phyloP scores from a whole-genome alignment of 2,797 vertebrate genomes.

The Carapus acus region DNA sequence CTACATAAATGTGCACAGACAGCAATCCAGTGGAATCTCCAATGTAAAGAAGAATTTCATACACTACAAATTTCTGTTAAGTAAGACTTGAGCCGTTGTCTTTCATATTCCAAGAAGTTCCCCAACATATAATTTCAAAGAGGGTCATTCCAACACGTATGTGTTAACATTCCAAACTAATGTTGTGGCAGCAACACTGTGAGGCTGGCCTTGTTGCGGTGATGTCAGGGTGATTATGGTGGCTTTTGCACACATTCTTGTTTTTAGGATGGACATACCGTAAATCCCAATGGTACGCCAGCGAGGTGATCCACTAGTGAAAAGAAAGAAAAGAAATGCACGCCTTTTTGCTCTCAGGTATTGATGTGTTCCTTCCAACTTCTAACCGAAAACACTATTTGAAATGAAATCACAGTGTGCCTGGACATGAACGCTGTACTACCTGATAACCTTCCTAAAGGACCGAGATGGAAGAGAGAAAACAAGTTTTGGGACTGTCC shows the following conservation, averaged over 20 bases:
- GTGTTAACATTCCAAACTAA: slow-evolving; percentile 4
- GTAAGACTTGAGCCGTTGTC: background rate
- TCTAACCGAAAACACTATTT: slow-evolving; percentile 18
- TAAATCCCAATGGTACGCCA: slow-evolving; percentile 1
- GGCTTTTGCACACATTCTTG: slow-evolving; percentile 15
- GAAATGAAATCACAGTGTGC: slow-evolving; percentile 49
- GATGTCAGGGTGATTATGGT: background rate
- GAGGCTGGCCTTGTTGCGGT: slow-evolving; percentile 13
- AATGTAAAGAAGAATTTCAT: slow-evolving; percentile 5
- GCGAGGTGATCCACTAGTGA: slow-evolving; percentile 12
- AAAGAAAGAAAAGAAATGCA: too few species aligned
- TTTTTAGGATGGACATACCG: slow-evolving; percentile 22
- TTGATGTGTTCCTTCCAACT: slow-evolving; percentile 22
- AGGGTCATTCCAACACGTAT: background rate
- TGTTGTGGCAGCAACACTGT: slow-evolving; percentile 19
- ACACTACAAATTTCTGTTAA: background rate
- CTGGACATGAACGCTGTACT: slow-evolving; percentile 51
- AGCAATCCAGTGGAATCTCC: background rate
- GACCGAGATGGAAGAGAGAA: background rate
- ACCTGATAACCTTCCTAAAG: slow-evolving; percentile 25
- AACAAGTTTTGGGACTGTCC: background rate
- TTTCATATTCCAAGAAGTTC: background rate
- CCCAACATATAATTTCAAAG: too few species aligned
- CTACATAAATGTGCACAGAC: slow-evolving; percentile 12
- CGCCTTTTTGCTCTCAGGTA: slow-evolving; percentile 52